These are phyloP conservation scores for Parnassius glacialis DNA, from an alignment of 2,888 invertebrate genomes.

Conservation along the genomic window DNA sequence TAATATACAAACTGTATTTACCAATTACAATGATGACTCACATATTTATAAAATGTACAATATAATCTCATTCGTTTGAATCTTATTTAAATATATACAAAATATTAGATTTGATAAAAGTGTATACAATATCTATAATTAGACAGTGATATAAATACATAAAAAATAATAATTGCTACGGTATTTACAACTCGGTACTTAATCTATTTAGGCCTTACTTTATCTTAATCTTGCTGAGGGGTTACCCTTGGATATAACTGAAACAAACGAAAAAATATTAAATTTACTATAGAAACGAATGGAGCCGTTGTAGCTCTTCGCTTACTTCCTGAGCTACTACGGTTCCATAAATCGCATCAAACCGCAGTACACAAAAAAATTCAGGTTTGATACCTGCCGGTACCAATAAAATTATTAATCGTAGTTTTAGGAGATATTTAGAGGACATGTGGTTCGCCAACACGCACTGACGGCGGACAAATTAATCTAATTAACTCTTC, in stretches of 20 bases:
- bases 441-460: too few relatives aligned
- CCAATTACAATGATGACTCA: slow-evolving; percentile 74
- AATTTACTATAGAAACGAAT: neutral
- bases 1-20: slow-evolving; percentile 69
- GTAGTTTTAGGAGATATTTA: too few relatives aligned
- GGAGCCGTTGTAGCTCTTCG: too few relatives aligned
- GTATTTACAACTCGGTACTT: slow-evolving; percentile 59
- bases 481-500: too few relatives aligned
- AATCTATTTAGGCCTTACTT: slow-evolving; percentile 56
- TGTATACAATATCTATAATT: slow-evolving; percentile 75
- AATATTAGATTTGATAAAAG: slow-evolving; percentile 78
- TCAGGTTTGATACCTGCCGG: too few relatives aligned
- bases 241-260: slow-evolving; percentile 84
- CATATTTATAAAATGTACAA: slow-evolving; percentile 79
- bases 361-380: too few relatives aligned
- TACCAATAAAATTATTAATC: too few relatives aligned
- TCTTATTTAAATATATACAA: slow-evolving; percentile 75
- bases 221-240: slow-evolving; percentile 74
- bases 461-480: too few relatives aligned
- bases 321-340: too few relatives aligned
- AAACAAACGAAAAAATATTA: slow-evolving; percentile 41
- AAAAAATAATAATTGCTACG: slow-evolving; percentile 73
- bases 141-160: slow-evolving; percentile 77
- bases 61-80: slow-evolving; percentile 79
- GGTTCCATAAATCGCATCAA: too few relatives aligned